Evolutionary conservation across 2,113 vertebrate species (phyloP).

Genomic region (Rhabdornis inornatus): DNA sequence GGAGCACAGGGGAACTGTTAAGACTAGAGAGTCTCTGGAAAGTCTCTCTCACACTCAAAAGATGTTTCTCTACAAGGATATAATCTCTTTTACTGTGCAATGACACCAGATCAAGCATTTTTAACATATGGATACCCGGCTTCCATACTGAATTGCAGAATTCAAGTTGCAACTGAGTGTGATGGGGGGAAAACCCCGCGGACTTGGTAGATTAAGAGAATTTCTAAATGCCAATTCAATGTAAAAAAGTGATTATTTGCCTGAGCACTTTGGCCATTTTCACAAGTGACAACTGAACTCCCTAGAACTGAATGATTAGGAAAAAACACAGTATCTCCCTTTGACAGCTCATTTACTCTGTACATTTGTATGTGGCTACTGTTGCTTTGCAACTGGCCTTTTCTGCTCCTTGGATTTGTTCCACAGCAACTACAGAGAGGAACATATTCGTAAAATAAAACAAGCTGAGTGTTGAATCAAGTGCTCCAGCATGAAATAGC

Average conservation of each 20-base stretch:
- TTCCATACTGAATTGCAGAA: neutral
- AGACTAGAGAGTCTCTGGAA: neutral
- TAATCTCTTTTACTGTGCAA: neutral
- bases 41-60: neutral
- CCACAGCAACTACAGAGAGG: neutral
- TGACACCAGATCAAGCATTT: neutral
- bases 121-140: neutral
- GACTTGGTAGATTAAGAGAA: neutral
- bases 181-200: rapidly evolving
- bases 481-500: neutral
- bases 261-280: neutral
- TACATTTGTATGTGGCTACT: neutral
- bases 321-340: neutral
- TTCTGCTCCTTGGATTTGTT: neutral
- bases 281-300: neutral
- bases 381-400: neutral
- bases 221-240: neutral
- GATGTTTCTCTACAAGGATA: neutral
- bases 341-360: neutral
- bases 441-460: neutral
- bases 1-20: neutral
- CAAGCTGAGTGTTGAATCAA: neutral
- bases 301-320: neutral
- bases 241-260: neutral
- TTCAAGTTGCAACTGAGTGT: neutral